phyloP scores from a whole-genome alignment of 2,797 vertebrate genomes.

The Hemitrygon akajei region DNA sequence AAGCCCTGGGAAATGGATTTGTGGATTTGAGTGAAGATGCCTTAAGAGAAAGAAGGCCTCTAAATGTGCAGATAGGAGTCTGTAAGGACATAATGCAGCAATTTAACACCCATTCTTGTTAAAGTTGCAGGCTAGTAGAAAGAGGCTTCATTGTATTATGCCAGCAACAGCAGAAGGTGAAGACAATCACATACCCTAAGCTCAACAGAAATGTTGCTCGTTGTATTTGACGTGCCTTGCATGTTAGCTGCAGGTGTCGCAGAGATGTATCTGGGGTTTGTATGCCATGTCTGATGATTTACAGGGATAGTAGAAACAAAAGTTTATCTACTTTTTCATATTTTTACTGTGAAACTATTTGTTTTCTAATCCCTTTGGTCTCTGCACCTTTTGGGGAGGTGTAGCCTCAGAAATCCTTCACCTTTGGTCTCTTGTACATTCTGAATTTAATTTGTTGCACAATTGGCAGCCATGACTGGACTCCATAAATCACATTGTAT shows the following conservation, averaged over 20 bases:
- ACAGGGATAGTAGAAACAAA: not conserved
- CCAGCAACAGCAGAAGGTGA: not conserved
- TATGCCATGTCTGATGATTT: not conserved
- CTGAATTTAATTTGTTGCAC: not conserved
- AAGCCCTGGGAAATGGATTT: not conserved
- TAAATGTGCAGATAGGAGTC: not conserved
- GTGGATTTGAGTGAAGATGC: not conserved
- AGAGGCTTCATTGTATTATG: not conserved
- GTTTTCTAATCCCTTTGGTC: not conserved
- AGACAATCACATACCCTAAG: no score
- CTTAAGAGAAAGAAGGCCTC: not conserved
- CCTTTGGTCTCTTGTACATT: not conserved
- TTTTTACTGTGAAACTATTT: not conserved
- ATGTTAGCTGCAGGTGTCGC: not conserved
- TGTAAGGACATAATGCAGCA: not conserved
- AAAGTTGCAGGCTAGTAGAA: not conserved
- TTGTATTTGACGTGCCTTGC: not conserved
- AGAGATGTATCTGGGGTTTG: not conserved
- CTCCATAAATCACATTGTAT: not conserved
- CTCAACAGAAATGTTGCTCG: not conserved
- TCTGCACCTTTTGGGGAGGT: no score
- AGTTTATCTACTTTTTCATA: not conserved
- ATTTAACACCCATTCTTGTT: not conserved
- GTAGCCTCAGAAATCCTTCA: not conserved
- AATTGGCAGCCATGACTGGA: not conserved